These are phyloP conservation scores for Hemicordylus capensis DNA, from an alignment of 2,113 vertebrate genomes.

Conservation along the genomic window DNA sequence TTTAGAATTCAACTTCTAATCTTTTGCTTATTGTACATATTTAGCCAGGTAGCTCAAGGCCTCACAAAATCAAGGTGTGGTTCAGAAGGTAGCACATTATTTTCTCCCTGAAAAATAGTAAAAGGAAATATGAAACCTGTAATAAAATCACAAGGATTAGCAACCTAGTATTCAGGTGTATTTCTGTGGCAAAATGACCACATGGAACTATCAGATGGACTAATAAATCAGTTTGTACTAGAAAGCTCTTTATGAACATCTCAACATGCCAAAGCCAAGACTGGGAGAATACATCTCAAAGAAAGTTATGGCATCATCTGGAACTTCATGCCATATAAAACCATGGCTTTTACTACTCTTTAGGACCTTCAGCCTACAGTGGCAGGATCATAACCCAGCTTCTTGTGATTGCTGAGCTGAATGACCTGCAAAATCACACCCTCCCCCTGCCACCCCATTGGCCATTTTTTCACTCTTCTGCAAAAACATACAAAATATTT, in stretches of 20 bases:
- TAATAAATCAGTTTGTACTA: slow-evolving; percentile 2
- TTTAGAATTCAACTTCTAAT: background rate
- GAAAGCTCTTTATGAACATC: background rate
- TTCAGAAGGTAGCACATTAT: too few relatives aligned
- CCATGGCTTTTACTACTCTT: background rate
- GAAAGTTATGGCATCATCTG: background rate
- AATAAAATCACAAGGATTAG: background rate
- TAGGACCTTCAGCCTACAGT: background rate
- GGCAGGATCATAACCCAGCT: background rate
- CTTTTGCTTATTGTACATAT: background rate
- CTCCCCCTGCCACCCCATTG: background rate
- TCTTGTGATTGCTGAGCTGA: background rate
- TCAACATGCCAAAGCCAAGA: background rate
- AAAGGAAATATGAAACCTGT: background rate
- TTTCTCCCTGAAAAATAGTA: too few relatives aligned
- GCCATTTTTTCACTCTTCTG: background rate
- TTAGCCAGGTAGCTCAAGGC: background rate
- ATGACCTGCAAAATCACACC: background rate
- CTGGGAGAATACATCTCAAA: background rate
- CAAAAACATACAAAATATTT: background rate
- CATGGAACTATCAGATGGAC: background rate
- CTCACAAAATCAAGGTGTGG: background rate
- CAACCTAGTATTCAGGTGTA: background rate
- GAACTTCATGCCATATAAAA: background rate
- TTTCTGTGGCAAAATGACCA: background rate